Conservation (phyloP, 2,797 vertebrate species). For the Brachyalestes nurse region DNA sequence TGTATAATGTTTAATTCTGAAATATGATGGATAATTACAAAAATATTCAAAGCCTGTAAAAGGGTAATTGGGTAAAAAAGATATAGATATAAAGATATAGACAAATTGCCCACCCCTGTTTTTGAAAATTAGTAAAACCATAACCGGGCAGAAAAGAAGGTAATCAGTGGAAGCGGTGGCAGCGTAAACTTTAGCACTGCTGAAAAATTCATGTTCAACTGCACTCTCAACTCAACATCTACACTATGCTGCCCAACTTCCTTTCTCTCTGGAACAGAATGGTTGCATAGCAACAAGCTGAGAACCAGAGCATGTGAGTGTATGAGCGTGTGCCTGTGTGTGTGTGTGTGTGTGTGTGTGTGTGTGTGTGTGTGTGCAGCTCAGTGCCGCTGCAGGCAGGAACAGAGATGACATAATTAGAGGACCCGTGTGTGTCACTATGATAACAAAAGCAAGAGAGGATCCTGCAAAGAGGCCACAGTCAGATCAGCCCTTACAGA, state of each 20-base stretch:
- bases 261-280: constrained; percentile 15
- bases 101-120: too few relatives aligned
- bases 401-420: constrained; percentile 35
- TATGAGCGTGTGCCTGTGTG: neutral
- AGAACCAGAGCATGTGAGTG: constrained; percentile 20
- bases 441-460: constrained; percentile 4
- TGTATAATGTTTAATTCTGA: too few relatives aligned
- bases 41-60: too few relatives aligned
- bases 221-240: constrained; percentile 11
- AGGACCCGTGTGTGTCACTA: neutral
- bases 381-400: neutral
- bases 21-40: too few relatives aligned
- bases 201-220: constrained; percentile 5
- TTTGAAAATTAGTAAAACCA: neutral
- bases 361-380: neutral
- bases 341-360: constrained; percentile 19
- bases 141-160: neutral
- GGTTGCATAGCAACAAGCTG: constrained; percentile 46
- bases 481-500: neutral
- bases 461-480: neutral
- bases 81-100: too few relatives aligned
- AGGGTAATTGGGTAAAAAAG: too few relatives aligned
- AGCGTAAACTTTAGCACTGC: neutral
- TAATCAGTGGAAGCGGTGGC: neutral
- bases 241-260: constrained; percentile 23